These are phyloP conservation scores for Spea hammondii DNA, from an alignment of 2,797 vertebrate species.

Conservation along the genomic window DNA sequence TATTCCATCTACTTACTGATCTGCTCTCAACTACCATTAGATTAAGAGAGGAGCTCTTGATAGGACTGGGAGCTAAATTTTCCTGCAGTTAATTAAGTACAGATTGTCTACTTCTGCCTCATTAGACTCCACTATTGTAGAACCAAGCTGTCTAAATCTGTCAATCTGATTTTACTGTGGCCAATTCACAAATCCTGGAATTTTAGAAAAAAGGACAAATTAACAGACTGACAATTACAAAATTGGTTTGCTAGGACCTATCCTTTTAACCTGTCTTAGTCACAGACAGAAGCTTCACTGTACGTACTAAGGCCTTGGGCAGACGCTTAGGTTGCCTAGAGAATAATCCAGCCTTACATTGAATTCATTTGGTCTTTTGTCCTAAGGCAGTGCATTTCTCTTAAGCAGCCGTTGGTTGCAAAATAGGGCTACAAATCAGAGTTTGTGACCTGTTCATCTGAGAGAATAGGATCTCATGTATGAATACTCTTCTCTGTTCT, in stretches of 20 bases:
- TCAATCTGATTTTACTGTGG: no score
- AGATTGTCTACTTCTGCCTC: no score
- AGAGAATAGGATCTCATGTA: background rate
- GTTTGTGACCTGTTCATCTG: background rate
- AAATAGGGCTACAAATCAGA: background rate
- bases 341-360: background rate
- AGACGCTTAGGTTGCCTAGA: constrained; percentile 4
- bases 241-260: background rate
- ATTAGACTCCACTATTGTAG: no score
- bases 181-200: no score
- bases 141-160: no score
- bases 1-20: no score
- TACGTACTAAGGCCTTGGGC: background rate
- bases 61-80: no score
- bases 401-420: background rate
- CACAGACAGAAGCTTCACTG: background rate
- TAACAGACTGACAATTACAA: background rate
- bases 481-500: constrained; percentile 8
- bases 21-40: no score
- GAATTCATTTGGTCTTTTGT: constrained; percentile 11
- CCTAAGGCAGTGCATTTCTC: background rate
- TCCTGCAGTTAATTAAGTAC: no score
- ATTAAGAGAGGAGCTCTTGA: no score
- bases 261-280: background rate
- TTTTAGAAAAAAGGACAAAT: background rate